Conservation (phyloP, 2,888 invertebrate genomes). For the Folsomia manolachei region DNA sequence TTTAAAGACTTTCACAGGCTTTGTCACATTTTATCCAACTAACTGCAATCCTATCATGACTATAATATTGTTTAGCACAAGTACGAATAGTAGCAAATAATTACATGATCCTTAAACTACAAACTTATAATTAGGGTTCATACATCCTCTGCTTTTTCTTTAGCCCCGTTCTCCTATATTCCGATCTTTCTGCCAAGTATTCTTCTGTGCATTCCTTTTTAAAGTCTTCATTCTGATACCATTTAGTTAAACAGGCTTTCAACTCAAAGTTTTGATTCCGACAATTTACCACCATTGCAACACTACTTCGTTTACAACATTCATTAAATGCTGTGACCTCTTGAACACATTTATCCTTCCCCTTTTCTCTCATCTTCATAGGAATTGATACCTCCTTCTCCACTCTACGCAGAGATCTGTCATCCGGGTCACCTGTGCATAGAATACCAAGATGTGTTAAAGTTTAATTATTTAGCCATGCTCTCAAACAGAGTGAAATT, state of each 20-base stretch:
- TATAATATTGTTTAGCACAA: no score
- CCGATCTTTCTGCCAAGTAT: conserved; percentile 76
- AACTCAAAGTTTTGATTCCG: conserved; percentile 67
- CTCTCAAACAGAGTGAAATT: neutral
- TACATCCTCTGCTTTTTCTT: conserved; percentile 33
- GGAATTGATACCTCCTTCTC: conserved; percentile 86
- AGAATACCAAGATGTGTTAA: neutral
- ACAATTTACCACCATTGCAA: conserved; percentile 73
- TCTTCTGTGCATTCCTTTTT: conserved; percentile 69
- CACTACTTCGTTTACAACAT: conserved; percentile 67
- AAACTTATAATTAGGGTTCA: no score
- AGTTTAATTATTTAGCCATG: neutral
- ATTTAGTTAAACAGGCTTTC: conserved; percentile 67
- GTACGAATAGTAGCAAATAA: no score
- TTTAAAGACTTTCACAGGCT: no score
- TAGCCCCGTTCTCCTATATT: conserved; percentile 78
- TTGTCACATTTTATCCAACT: no score
- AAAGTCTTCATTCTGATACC: conserved; percentile 77
- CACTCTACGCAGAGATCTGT: conserved; percentile 76
- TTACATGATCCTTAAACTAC: no score
- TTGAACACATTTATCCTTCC: conserved; percentile 70
- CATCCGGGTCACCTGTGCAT: conserved; percentile 75
- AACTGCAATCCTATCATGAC: no score
- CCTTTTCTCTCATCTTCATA: conserved; percentile 79
- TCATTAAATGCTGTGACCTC: conserved; percentile 65